Conservation (phyloP, 2,888 invertebrate species). For the Odontocolon sp. region DNA sequence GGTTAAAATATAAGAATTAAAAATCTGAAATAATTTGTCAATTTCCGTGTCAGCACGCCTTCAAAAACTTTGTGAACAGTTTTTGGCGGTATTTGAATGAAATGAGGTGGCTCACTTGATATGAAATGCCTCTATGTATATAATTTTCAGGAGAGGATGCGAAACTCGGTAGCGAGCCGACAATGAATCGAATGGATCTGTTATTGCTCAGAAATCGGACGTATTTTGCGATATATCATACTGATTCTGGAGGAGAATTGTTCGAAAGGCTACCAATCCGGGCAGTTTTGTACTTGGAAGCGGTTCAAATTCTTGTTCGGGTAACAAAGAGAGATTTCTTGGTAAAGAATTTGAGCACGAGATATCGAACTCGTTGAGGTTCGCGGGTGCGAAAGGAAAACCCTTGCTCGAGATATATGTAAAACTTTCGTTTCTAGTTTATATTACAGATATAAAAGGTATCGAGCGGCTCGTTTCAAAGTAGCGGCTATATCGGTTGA, state of each 20-base stretch:
- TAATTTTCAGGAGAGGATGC: no score
- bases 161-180: not conserved
- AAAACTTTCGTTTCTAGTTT: constrained; percentile 72
- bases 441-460: constrained; percentile 72
- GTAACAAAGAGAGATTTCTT: constrained; percentile 58
- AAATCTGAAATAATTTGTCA: no score
- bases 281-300: constrained; percentile 39
- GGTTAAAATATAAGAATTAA: constrained; percentile 21
- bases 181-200: not conserved
- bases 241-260: constrained; percentile 4
- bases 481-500: no score
- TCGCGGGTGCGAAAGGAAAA: no score
- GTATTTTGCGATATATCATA: constrained; percentile 3
- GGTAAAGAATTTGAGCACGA: constrained; percentile 46
- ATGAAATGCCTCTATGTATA: no score
- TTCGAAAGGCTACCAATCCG: constrained; percentile 2
- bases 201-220: not conserved
- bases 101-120: constrained; percentile 15
- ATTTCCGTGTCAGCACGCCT: no score
- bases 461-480: constrained; percentile 78
- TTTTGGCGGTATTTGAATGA: constrained; percentile 13
- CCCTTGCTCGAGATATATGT: constrained; percentile 66
- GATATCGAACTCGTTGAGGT: no score
- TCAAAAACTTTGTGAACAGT: constrained; percentile 4
- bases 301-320: constrained; percentile 5